Conservation (phyloP, 2,797 vertebrate species). For the Tapirus indicus region DNA sequence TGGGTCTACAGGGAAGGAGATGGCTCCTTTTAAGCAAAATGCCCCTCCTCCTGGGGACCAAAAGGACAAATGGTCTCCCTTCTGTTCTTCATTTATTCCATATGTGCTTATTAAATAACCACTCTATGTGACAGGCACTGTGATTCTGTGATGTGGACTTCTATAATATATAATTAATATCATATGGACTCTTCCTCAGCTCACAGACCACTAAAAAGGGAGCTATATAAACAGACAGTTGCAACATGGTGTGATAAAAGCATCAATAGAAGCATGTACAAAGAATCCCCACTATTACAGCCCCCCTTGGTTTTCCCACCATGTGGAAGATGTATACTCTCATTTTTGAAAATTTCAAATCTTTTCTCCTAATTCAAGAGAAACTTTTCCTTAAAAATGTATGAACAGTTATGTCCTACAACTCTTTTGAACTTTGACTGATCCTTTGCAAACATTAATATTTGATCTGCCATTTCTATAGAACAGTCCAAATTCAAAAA, state of each 20-base stretch:
- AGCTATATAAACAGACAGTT: not conserved
- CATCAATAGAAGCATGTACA: not conserved
- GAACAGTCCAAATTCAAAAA: not conserved
- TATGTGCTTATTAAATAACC: not conserved
- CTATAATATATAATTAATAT: not conserved
- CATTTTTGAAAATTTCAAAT: not conserved
- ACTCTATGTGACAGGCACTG: not conserved
- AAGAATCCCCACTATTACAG: not conserved
- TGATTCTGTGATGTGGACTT: not conserved
- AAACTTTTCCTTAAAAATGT: not conserved
- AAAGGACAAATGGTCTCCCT: not conserved
- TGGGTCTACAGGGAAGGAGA: not conserved
- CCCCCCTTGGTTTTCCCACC: not conserved
- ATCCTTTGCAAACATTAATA: slow-evolving; percentile 1
- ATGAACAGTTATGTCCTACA: not conserved
- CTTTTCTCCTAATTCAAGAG: not conserved
- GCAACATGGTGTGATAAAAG: not conserved
- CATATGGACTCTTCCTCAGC: not conserved
- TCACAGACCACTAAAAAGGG: not conserved
- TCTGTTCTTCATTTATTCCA: not conserved
- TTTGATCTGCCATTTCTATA: not conserved
- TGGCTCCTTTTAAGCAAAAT: not conserved
- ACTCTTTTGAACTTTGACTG: slow-evolving; percentile 27
- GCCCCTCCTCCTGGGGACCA: not conserved
- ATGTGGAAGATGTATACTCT: not conserved